These are phyloP conservation scores for Dastarcus helophoroides DNA, from an alignment of 2,888 invertebrate species.

Conservation along the genomic window DNA sequence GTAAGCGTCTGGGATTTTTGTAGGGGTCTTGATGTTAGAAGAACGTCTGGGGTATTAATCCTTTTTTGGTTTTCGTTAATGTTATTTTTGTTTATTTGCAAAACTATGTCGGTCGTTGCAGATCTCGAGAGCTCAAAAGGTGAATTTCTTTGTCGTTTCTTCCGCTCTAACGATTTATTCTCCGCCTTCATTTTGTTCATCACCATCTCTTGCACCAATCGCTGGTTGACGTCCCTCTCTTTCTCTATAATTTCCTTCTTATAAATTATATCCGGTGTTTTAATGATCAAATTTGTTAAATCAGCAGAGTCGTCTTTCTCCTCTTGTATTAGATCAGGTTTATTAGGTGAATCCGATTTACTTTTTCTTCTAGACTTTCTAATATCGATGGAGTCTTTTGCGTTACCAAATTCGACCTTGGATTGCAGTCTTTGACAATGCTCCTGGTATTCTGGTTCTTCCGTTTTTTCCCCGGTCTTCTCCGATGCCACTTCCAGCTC, in stretches of 20 bases:
- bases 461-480: conserved; percentile 13
- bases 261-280: conserved; percentile 27
- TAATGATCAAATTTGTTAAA: conserved; percentile 17
- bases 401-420: conserved; percentile 58
- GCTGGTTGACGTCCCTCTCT: conserved; percentile 73
- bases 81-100: background rate
- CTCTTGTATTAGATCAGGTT: conserved; percentile 33
- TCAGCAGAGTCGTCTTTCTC: conserved; percentile 21
- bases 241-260: conserved; percentile 59
- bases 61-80: conserved; percentile 2
- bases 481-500: conserved; percentile 3
- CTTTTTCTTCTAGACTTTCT: conserved; percentile 45
- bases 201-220: conserved; percentile 70
- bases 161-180: conserved; percentile 50
- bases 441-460: conserved; percentile 41
- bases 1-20: conserved; percentile 24
- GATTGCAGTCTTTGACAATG: conserved; percentile 56
- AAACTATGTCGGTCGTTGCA: conserved; percentile 26
- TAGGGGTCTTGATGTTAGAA: conserved; percentile 23
- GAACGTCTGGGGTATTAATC: conserved; percentile 27
- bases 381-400: conserved; percentile 55
- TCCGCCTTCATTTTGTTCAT: conserved; percentile 65
- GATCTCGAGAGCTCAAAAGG: conserved; percentile 31
- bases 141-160: conserved; percentile 41
- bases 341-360: conserved; percentile 27